Conservation (phyloP, 2,888 invertebrate species). For the Lottia scabra region DNA sequence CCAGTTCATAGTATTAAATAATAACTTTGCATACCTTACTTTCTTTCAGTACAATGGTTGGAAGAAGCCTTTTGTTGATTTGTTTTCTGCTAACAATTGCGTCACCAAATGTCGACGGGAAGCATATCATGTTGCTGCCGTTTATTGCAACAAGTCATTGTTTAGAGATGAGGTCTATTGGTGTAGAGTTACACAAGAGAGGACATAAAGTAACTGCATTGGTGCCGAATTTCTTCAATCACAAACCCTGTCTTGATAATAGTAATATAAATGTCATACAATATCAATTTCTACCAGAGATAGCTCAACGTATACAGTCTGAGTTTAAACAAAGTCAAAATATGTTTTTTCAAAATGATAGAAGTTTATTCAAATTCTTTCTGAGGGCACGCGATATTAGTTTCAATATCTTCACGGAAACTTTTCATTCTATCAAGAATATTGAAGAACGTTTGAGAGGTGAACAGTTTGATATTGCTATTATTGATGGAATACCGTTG, state of each 20-base stretch:
- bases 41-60: too few relatives aligned
- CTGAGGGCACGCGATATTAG: neutral
- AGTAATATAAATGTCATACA: neutral
- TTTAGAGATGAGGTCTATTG: conserved; percentile 8
- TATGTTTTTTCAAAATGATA: neutral
- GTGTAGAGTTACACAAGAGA: conserved; percentile 11
- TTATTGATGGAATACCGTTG: neutral
- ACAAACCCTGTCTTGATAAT: neutral
- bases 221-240: conserved; percentile 6
- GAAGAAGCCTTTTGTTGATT: too few relatives aligned
- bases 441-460: too few relatives aligned
- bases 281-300: neutral
- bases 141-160: conserved; percentile 5
- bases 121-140: neutral
- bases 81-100: too few relatives aligned
- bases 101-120: too few relatives aligned
- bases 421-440: neutral
- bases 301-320: neutral
- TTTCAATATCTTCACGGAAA: neutral
- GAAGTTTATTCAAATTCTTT: neutral
- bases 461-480: neutral
- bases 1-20: too few relatives aligned
- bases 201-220: conserved; percentile 17
- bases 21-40: too few relatives aligned
- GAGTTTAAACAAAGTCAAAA: neutral